Evolutionary conservation across 1,140 invertebrate species (phyloP).

Genomic region (Rhopalosiphum maidis): DNA sequence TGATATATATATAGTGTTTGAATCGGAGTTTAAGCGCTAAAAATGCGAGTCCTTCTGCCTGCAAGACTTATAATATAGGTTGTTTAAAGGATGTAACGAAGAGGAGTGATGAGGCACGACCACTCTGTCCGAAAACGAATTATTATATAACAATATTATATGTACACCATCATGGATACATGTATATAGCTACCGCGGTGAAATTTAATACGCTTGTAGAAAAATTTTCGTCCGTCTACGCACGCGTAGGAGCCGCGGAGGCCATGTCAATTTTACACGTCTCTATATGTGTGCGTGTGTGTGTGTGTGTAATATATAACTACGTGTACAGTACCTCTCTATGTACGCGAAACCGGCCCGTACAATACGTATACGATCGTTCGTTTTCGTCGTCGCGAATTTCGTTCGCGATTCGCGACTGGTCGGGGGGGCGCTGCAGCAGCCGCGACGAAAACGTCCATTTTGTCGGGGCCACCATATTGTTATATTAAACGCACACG

Average conservation of each 20-base stretch:
- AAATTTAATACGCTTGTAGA: not conserved
- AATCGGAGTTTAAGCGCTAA: not conserved
- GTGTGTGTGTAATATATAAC: not conserved
- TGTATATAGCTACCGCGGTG: not conserved
- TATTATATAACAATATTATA: no score
- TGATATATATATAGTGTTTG: not conserved
- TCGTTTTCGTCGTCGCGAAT: not conserved
- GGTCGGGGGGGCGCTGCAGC: not conserved
- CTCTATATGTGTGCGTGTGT: not conserved
- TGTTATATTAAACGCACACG: conserved; percentile 12
- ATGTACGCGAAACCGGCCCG: not conserved
- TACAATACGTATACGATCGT: not conserved
- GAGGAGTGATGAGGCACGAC: no score
- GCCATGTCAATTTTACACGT: conserved; percentile 2
- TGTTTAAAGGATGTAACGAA: no score
- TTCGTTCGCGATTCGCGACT: not conserved
- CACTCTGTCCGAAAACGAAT: no score
- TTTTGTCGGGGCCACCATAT: conserved; percentile 19
- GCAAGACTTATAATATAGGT: not conserved
- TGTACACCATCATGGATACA: no score
- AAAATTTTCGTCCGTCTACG: not conserved
- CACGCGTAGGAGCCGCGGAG: not conserved
- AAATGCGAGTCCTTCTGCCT: not conserved
- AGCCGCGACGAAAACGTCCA: not conserved
- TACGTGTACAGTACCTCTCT: not conserved